Evolutionary conservation across 2,888 invertebrate genomes (phyloP).

Genomic region (Oligia strigilis): DNA sequence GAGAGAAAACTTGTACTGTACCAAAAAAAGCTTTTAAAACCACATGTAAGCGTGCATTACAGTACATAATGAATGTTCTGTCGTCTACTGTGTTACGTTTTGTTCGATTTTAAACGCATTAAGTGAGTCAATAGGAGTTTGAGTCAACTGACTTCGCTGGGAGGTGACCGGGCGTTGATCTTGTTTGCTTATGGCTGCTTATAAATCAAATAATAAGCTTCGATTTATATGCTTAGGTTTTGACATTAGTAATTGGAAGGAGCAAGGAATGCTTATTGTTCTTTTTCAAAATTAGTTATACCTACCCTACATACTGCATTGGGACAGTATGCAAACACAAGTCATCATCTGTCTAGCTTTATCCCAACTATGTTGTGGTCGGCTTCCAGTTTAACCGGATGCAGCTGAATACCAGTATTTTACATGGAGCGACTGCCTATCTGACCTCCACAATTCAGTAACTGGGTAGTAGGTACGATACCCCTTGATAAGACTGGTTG

Average conservation of each 20-base stretch:
- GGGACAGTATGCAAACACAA: too few relatives aligned
- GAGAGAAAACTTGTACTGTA: slow-evolving; percentile 48
- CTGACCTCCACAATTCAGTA: too few relatives aligned
- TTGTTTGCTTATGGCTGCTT: slow-evolving; percentile 26
- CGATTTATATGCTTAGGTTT: slow-evolving; percentile 42
- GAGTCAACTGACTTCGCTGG: slow-evolving; percentile 48
- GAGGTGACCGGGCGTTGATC: slow-evolving; percentile 62
- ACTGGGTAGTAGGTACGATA: too few relatives aligned
- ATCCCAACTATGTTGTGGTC: not conserved
- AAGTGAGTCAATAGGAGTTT: slow-evolving; percentile 56
- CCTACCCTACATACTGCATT: not conserved
- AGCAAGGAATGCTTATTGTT: not conserved
- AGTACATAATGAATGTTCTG: slow-evolving; percentile 53
- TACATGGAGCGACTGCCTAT: too few relatives aligned
- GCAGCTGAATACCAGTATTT: too few relatives aligned
- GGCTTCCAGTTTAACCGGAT: not conserved
- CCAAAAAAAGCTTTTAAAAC: slow-evolving; percentile 57
- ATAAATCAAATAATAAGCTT: slow-evolving; percentile 30
- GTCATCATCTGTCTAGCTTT: not conserved
- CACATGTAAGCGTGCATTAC: slow-evolving; percentile 56
- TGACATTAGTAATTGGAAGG: slow-evolving; percentile 20
- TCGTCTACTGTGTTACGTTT: slow-evolving; percentile 47
- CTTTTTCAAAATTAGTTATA: not conserved
- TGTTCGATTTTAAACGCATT: slow-evolving; percentile 62
- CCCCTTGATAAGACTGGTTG: too few relatives aligned